Base-by-base conservation (phyloP, 2,797 vertebrate species). In the Oreochromis grahami region DNA sequence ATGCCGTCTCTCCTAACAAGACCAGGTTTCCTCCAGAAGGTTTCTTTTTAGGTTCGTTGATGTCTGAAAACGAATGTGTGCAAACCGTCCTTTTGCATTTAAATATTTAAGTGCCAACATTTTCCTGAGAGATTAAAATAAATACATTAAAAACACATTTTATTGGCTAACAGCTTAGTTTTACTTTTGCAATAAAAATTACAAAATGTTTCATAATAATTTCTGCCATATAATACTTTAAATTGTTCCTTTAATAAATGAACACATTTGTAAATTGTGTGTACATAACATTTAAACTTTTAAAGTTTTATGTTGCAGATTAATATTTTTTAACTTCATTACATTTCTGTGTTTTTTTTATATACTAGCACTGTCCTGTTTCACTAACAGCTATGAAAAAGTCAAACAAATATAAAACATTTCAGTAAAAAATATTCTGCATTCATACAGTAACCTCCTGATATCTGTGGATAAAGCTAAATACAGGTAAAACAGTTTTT, bases 391-490 rank as follows among this genome's bases (percentile, higher is more conserved):
- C 65, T 17, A 14, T 41, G 63, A 21, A 41, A 65, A 24, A 41
- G 0, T 68, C 12, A 41, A 68, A 41, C n/a, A 63, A 9, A 41
- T 24, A n/a, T 41, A 21, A 68, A 21, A 68, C n/a, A 68, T 68
- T 15, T 36, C 19, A 12, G 6, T 36, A n/a, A 41, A 3, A 63
- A 1, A 6, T 41, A 1, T 26, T 0, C 3, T 1, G 41, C 41
- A 21, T 45, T 2, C 15, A 26, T 7, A 26, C 65, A 45, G 65
- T 45, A 70, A 45, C 38, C 38, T 70, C 4, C 38, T 26, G 65
- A 17, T 43, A 4, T 17, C 38, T 70, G 8, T 43, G 38, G 8
- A 17, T 3, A 7, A 43, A 70, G 8, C 1, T 29, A 8, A 70
- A 4, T 11, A 26, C 65, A 3, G 41, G 10, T 5, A 26, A 70